Conservation (phyloP, 2,113 vertebrate species). For the Hippocampus guttulatus region DNA sequence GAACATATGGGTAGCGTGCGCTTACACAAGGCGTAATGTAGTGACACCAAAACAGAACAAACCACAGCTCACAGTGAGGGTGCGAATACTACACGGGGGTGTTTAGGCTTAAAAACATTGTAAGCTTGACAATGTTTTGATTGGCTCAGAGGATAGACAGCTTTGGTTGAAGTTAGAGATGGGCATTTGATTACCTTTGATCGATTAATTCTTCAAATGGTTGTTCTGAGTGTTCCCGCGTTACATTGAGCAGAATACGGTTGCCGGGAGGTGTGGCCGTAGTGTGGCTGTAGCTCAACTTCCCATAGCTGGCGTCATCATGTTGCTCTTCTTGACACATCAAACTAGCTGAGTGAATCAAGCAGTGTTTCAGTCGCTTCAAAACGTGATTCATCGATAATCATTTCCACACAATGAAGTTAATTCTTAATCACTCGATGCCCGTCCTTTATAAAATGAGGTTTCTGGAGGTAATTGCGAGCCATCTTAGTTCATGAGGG, state of each 20-base stretch:
- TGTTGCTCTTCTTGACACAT: neutral
- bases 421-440: neutral
- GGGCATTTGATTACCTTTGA: neutral
- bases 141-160: neutral
- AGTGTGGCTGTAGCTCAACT: neutral
- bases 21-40: constrained; percentile 36
- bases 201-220: neutral
- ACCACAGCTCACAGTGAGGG: constrained; percentile 29
- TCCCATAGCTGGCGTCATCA: neutral
- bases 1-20: constrained; percentile 35
- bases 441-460: too few species aligned
- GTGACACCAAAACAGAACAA: constrained; percentile 18
- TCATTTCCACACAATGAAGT: neutral
- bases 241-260: neutral
- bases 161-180: neutral
- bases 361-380: neutral
- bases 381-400: neutral
- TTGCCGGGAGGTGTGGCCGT: neutral
- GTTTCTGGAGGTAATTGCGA: neutral
- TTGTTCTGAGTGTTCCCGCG: neutral
- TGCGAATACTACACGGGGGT: constrained; percentile 31
- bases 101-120: neutral
- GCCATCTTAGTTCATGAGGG: constrained; percentile 71
- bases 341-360: neutral
- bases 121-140: neutral